Base-by-base conservation (phyloP, 2,797 vertebrate genomes). In the Macropus fuliginosus region DNA sequence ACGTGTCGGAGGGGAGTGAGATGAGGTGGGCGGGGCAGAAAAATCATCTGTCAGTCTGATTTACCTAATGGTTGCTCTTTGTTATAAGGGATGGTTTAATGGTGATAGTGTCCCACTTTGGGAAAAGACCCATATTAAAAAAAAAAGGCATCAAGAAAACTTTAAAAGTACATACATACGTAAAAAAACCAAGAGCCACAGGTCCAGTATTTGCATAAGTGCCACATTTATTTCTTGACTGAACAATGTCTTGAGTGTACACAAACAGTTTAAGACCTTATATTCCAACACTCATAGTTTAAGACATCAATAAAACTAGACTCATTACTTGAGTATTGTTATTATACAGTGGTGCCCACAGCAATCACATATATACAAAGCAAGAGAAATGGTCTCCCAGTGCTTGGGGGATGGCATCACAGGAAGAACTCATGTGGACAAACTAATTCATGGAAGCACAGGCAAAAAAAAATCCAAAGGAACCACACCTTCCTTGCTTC, bases 191-290 rank as follows among this genome's bases (percentile, higher is more conserved):
- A 56, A 95, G 87, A 57, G 34, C 87, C 8, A 0, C 0, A 0
- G 74, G 40, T 10, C 52, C 21, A 54, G 74, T 92, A 96, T 91
- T 99, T 99, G 99, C 98, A 98, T 99, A 99, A 99, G 99, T 99
- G 99, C 98, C 99, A 99, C 99, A 98, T 99, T 99, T 99, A 99
- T 99, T 99, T 99, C 98, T 98, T 99, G 99, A 99, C 98, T 98
- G 99, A 98, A 99, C 99, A 99, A 99, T 99, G 99, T 99, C 98
- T 99, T 98, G 98, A 98, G 99, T 99, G 99, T 98, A 99, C 99
- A 99, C 99, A 98, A 99, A 99, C 98, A 98, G 99, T 97, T 99
- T 98, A 93, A 98, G 98, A 99, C 98, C 98, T 98, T 98, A 98
- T 98, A 99, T 97, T 98, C 99, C 98, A 99, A 98, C 98, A 99